Base-by-base conservation (phyloP, 2,888 invertebrate genomes). In the Mythimna lalbum region DNA sequence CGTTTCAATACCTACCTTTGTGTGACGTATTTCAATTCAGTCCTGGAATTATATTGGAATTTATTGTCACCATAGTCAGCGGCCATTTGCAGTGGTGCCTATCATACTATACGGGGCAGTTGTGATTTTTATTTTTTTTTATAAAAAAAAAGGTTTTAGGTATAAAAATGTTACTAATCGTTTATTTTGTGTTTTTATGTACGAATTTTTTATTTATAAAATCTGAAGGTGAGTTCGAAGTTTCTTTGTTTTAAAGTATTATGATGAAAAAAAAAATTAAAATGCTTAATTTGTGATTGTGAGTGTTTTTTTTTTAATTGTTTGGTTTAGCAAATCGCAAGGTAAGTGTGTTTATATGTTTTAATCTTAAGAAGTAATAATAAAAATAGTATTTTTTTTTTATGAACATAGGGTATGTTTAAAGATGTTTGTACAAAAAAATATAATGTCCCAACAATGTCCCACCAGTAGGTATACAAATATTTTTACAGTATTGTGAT, bases 201-300 rank as follows among this genome's bases (percentile, higher is more conserved):
- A 64, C 64, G 4, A 71, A 57, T n/a, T 70, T 75, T 57, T 62
- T 76, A 10, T 62, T 64, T 0, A 53, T 80, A 33, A 71, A 52
- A n/a, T 53, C 50, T 5, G 53, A 64, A 47, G 78, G 78, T 78
- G 50, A 80, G 80, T 80, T 53, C 7, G 6, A 47, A 17, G 7
- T 47, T 47, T 19, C 0, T 69, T 47, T 39, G 12, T 27, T 17
- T n/a, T 5, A 14, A 39, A 10, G 0, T 3, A 31, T 53, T 53
- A 53, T 27, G 17, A 7, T 7, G n/a, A 47, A 49, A n/a, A 21
- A n/a, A n/a, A 14, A 33, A 47, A 3, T n/a, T 52, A 5, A 14
- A 55, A 33, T 12, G n/a, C 6, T 0, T 19, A 23, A 2, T 14
- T 43, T 43, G 10, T 43, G 10, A 55, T 49, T 17, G 53, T 63